These are phyloP conservation scores for Archips xylosteana DNA, from an alignment of 2,888 invertebrate species.

Conservation along the genomic window DNA sequence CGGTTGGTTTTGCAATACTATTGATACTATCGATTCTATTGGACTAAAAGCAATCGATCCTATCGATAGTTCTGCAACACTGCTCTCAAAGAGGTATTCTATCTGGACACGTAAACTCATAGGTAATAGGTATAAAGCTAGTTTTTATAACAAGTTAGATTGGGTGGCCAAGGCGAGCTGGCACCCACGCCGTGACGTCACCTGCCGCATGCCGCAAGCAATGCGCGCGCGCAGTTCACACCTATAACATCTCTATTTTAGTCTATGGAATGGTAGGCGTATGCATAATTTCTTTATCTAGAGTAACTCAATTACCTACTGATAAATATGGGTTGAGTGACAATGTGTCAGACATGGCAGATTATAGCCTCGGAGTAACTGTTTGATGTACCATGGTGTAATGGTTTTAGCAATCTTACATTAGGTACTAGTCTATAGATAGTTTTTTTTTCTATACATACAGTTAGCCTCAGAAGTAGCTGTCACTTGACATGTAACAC, in stretches of 20 bases:
- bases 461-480: no score
- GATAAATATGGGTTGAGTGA: not conserved
- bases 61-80: no score
- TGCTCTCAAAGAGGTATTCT: no score
- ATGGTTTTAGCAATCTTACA: not conserved
- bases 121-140: constrained; percentile 10
- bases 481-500: no score
- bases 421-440: no score
- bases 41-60: no score
- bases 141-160: constrained; percentile 6
- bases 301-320: not conserved
- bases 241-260: constrained; percentile 68
- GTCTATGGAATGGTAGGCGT: constrained; percentile 31
- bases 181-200: constrained; percentile 46
- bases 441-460: no score
- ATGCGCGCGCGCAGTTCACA: constrained; percentile 66
- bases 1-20: no score
- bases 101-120: not conserved
- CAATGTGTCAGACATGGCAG: not conserved
- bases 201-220: constrained; percentile 63
- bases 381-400: not conserved
- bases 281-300: constrained; percentile 19
- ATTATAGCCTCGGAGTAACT: not conserved
- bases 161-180: constrained; percentile 30
- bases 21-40: no score